Base-by-base conservation (phyloP, 2,888 invertebrate species). In the Cosmia trapezina region DNA sequence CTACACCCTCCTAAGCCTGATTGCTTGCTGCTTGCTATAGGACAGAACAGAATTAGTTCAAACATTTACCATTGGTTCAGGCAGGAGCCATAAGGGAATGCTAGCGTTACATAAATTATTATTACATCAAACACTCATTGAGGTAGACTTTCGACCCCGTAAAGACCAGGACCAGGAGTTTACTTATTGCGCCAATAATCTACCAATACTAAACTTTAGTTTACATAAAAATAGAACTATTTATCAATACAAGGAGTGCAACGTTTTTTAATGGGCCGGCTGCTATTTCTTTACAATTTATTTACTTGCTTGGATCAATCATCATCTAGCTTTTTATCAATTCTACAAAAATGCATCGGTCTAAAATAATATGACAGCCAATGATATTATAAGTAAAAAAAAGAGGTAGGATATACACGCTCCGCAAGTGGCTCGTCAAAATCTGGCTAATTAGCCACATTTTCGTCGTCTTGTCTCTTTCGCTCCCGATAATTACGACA, bases 81-180 rank as follows among this genome's bases (percentile, higher is more conserved):
- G 70, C 28, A 45, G 54, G 70, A 76, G 64, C 65, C 65, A 64
- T 59, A 7, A 8, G 0, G 51, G 33, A 59, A 41, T 28, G 33
- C 69, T 74, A 79, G 53, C 61, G 49, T 33, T 73, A 78, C 53
- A 66, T 28, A 79, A 79, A 73, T 61, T 14, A 79, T 61, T 14
- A 79, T 83, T 61, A 70, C 61, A 75, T 70, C 59, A 70, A 75
- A 81, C 78, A 80, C 66, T 37, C 67, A 69, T 70, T 78, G 83
- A 80, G 80, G 80, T 80, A 81, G 81, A 64, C 56, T 81, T 63
- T 70, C n/a, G n/a, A n/a, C n/a, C n/a, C n/a, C n/a, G n/a, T n/a
- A n/a, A n/a, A n/a, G n/a, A n/a, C n/a, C n/a, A n/a, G n/a, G n/a
- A n/a, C 67, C 51, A 51, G 51, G 33, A 59, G 7, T 56, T 28